A percentile compares a stretch with the other conserved stretches of the same genome.
Evolutionary conservation across 2,888 invertebrate species (phyloP).

Genomic region (Vannuccia rotundouncinata): DNA sequence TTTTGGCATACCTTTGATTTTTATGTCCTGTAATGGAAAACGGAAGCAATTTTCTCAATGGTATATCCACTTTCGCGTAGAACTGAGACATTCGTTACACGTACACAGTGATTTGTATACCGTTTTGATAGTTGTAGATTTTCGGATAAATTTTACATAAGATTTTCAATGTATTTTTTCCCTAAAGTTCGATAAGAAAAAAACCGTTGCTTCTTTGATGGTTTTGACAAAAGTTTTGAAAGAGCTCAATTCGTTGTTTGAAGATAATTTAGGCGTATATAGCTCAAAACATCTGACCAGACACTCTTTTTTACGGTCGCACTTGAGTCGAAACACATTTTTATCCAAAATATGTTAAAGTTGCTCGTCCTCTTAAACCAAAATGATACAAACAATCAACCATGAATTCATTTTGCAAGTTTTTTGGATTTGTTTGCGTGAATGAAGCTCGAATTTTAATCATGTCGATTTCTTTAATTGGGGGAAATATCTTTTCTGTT

Average conservation of each 20-base stretch:
- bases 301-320: not conserved
- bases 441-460: not conserved
- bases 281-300: not conserved
- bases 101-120: not conserved
- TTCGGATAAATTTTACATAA: not conserved
- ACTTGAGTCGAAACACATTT: not conserved
- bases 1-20: not conserved
- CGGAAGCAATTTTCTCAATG: not conserved
- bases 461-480: not conserved
- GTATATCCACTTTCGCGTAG: not conserved
- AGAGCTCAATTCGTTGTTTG: not conserved
- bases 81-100: not conserved
- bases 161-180: not conserved
- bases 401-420: not conserved
- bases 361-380: not conserved
- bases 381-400: not conserved
- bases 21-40: not conserved
- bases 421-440: not conserved
- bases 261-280: not conserved
- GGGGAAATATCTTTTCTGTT: not conserved
- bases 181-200: not conserved
- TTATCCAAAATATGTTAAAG: not conserved
- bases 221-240: not conserved
- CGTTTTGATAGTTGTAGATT: not conserved
- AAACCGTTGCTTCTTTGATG: not conserved